A percentile compares a stretch with the other conserved stretches of the same genome.
phyloP scores from a whole-genome alignment of 2,797 vertebrate genomes.

The Pantherophis vulpinus region DNA sequence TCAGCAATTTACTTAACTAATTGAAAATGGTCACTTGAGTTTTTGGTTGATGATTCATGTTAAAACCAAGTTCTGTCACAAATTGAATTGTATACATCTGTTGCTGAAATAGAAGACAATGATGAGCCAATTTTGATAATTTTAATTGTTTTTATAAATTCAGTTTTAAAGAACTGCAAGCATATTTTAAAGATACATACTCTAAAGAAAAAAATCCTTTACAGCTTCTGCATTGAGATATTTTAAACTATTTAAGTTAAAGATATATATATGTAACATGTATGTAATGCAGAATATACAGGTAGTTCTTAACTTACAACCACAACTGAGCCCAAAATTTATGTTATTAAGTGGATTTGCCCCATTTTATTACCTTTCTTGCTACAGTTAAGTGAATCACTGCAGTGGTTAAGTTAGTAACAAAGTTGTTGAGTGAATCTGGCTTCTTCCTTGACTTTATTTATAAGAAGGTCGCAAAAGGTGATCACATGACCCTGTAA shows the following conservation, averaged over 20 bases:
- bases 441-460: not conserved
- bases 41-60: not conserved
- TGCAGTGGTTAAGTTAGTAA: not conserved
- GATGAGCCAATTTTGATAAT: not conserved
- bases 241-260: not conserved
- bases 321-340: not conserved
- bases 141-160: not conserved
- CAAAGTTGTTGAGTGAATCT: not conserved
- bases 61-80: slow-evolving; percentile 7
- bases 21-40: not conserved
- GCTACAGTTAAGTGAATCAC: not conserved
- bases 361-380: not conserved
- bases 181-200: not conserved
- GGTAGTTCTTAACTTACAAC: not conserved
- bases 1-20: slow-evolving; percentile 19
- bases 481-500: not conserved
- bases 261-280: not conserved
- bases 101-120: not conserved
- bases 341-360: not conserved
- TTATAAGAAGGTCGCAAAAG: not conserved
- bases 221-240: not conserved
- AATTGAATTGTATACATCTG: slow-evolving; percentile 1
- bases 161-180: slow-evolving; percentile 8
- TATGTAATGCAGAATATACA: not conserved
- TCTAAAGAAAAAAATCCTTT: not conserved